Evolutionary conservation across 2,113 vertebrate genomes (phyloP), one percentile per base, ranked within the genome.

Genomic region (Nothobranchius kuhntae): DNA sequence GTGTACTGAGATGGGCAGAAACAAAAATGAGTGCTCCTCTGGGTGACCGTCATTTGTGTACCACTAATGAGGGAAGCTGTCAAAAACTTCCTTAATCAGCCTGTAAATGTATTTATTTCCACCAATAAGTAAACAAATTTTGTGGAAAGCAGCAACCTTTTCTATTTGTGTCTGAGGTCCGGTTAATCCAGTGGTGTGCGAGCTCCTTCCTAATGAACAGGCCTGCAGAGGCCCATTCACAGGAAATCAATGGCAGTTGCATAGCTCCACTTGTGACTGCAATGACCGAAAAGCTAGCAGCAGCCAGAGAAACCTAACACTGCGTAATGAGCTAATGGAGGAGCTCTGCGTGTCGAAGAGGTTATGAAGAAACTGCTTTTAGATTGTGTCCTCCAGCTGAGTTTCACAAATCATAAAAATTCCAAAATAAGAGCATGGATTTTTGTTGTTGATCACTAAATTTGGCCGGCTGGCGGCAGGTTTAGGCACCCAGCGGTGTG

Each of bases 181-280:
- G 78, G 78, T 74, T 90, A 88, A 88, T 87, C 80, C 78, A 85
- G 79, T 68, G 65, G 77, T 73, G 62, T 83, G 83, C 69, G 73
- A 83, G 66, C 77, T 53, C 76, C 70, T 76, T 56, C 71, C 62
- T 87, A 83, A 89, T 87, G 82, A 91, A 88, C 80, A 84, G 74
- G 75, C 83, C 80, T 61, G 74, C 81, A 85, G 85, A 81, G 74
- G 63, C 65, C 70, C 82, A 81, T 80, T 87, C 87, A 91, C 77
- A 84, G 86, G 81, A 90, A 93, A 91, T 92, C 91, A 91, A 92
- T 93, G 85, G 56, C 61, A 48, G 68, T 68, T 77, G 82, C 77
- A 80, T 65, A 66, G 66, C 82, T 74, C 73, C 70, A 69, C 80
- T 72, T 80, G 81, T 70, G 80, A 82, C 70, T 76, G 78, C 79